Evolutionary conservation across 1,140 invertebrate genomes (phyloP).

Genomic region (Drosophila insularis): DNA sequence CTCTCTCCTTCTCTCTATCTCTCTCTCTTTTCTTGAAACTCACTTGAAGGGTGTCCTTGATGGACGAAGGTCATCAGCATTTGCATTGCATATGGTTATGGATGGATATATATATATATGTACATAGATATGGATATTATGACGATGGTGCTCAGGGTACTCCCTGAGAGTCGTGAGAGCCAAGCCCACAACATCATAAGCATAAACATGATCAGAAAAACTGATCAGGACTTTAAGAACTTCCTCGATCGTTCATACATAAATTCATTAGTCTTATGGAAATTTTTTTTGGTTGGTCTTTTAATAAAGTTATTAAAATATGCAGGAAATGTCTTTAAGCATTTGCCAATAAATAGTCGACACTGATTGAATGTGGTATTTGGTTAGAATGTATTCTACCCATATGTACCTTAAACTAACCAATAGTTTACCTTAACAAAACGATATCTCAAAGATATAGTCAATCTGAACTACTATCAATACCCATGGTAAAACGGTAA

Average conservation of each 20-base stretch:
- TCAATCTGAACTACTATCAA: no score
- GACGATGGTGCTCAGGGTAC: slow-evolving; percentile 5
- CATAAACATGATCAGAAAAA: slow-evolving; percentile 64
- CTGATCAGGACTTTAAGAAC: slow-evolving; percentile 46
- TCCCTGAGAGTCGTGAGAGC: slow-evolving; percentile 57
- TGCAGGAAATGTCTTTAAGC: slow-evolving; percentile 45
- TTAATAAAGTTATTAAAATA: slow-evolving; percentile 77
- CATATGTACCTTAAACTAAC: no score
- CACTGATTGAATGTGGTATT: not conserved
- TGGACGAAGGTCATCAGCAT: slow-evolving; percentile 72
- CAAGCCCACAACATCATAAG: slow-evolving; percentile 67
- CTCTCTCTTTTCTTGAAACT: not conserved
- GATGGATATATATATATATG: no score
- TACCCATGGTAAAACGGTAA: no score
- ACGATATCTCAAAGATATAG: no score
- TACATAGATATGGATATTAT: no score
- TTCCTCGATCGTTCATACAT: slow-evolving; percentile 56
- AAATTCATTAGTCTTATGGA: slow-evolving; percentile 63
- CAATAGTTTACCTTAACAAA: no score
- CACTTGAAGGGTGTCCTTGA: slow-evolving; percentile 59
- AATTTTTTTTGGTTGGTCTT: slow-evolving; percentile 26
- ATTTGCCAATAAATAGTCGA: slow-evolving; percentile 52
- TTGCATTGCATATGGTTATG: slow-evolving; percentile 54
- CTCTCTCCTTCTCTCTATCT: not conserved
- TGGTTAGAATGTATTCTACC: no score